Evolutionary conservation across 2,113 vertebrate genomes (phyloP).

Genomic region (Myiozetetes cayanensis): DNA sequence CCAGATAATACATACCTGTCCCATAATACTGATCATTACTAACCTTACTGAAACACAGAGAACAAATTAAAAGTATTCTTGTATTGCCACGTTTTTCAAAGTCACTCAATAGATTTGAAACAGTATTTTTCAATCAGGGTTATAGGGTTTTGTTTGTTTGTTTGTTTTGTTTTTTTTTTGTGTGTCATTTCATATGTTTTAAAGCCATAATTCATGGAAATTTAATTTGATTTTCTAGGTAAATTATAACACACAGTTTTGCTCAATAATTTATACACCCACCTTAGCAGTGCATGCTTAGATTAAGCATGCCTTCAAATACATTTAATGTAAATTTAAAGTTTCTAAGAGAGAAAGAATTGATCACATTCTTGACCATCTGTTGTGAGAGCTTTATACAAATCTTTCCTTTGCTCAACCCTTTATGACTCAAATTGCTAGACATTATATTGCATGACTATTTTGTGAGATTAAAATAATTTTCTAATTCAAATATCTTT

Average conservation of each 20-base stretch:
- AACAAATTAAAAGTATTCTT: background rate
- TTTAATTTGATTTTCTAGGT: background rate
- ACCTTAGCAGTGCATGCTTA: background rate
- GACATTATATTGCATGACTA: background rate
- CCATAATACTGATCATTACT: background rate
- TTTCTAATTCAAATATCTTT: background rate
- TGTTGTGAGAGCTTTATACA: background rate
- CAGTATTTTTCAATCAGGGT: background rate
- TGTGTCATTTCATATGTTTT: background rate
- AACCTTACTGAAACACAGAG: background rate
- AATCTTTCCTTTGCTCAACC: background rate
- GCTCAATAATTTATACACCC: background rate
- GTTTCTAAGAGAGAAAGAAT: background rate
- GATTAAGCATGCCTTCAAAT: background rate
- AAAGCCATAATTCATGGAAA: background rate
- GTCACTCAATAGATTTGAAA: background rate
- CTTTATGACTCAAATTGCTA: background rate
- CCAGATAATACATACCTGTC: background rate
- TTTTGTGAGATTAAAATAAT: background rate
- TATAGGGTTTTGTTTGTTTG: background rate
- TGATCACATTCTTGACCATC: background rate
- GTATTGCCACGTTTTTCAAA: background rate
- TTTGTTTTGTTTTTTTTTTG: no score
- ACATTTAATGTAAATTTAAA: background rate
- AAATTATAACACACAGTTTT: background rate